Conservation (phyloP, 2,888 invertebrate genomes). For the Thymelicus acteon region DNA sequence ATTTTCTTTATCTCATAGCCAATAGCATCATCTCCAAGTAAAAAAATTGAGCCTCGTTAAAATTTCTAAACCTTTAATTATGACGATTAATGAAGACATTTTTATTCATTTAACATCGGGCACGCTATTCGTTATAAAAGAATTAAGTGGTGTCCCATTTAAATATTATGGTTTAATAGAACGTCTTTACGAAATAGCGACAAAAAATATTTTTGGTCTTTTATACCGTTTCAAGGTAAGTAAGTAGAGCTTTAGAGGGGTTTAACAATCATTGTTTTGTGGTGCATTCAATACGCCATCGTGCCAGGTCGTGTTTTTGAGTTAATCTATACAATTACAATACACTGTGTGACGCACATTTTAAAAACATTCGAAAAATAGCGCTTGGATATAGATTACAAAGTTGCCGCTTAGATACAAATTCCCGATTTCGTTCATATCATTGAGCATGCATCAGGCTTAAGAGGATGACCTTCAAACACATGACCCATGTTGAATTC, state of each 20-base stretch:
- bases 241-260: too few species aligned
- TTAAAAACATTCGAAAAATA: too few species aligned
- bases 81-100: conserved; percentile 6
- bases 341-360: too few species aligned
- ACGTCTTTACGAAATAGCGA: not conserved
- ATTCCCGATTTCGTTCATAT: not conserved
- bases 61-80: conserved; percentile 4
- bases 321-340: too few species aligned
- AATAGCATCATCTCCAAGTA: not conserved
- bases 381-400: too few species aligned
- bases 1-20: not conserved
- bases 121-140: not conserved
- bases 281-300: too few species aligned
- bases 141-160: conserved; percentile 13
- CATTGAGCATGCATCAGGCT: not conserved
- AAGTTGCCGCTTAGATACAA: too few species aligned
- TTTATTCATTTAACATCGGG: conserved; percentile 2
- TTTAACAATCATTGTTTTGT: too few species aligned
- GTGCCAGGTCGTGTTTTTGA: too few species aligned
- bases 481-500: conserved; percentile 13
- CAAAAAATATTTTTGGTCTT: too few species aligned
- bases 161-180: conserved; percentile 19
- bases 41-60: conserved; percentile 1
- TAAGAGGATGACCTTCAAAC: not conserved
- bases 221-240: too few species aligned